phyloP scores from a whole-genome alignment of 2,797 vertebrate genomes.

The Aulostomus chinensis region DNA sequence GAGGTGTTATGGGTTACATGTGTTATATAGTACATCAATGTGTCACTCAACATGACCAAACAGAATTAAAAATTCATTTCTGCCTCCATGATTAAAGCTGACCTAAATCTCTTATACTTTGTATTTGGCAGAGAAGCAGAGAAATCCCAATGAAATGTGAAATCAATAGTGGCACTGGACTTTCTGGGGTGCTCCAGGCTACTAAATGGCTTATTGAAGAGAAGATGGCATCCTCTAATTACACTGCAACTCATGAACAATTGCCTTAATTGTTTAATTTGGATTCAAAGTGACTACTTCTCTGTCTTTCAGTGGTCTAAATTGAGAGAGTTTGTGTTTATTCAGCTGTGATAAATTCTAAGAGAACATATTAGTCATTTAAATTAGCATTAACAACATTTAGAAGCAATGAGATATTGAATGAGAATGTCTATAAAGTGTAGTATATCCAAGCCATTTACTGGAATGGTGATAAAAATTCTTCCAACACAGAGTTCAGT shows the following conservation, averaged over 20 bases:
- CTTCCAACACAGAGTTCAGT: neutral
- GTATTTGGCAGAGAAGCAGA: conserved; percentile 30
- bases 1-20: conserved; percentile 7
- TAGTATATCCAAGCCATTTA: neutral
- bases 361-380: no score
- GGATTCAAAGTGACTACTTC: conserved; percentile 57
- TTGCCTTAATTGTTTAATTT: conserved; percentile 78
- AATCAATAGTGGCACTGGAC: conserved; percentile 49
- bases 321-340: neutral
- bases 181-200: conserved; percentile 62
- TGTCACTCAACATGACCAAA: conserved; percentile 18
- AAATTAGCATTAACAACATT: neutral
- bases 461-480: neutral
- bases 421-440: neutral
- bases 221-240: conserved; percentile 64
- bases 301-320: conserved; percentile 60
- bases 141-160: conserved; percentile 36
- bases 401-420: neutral
- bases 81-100: conserved; percentile 2
- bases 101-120: conserved; percentile 28
- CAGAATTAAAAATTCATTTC: conserved; percentile 11
- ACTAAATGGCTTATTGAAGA: conserved; percentile 72
- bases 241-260: conserved; percentile 65
- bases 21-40: conserved; percentile 13
- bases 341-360: neutral